Base-by-base conservation (phyloP, 1,140 invertebrate genomes). In the Babylonia areolata region DNA sequence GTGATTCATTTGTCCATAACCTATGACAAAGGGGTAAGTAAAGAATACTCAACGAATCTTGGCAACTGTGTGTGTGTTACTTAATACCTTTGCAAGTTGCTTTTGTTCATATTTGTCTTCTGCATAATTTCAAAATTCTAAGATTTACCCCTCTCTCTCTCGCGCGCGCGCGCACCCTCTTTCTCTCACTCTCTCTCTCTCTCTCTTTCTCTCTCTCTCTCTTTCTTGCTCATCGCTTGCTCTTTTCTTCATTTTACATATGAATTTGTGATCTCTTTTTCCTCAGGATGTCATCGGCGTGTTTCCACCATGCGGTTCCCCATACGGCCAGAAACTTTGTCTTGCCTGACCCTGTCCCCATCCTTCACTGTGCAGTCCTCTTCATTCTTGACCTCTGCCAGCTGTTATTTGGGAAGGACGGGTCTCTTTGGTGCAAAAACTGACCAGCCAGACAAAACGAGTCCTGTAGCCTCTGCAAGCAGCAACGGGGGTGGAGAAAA, bases 281-380 rank as follows among this genome's bases (percentile, higher is more conserved):
- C 31, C 37, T 15, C 82, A 84, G 82, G 82, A 46, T 84, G 82
- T 28, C 58, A 37, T n/a, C 69, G 82, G 2, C 69, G 75, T 12
- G 35, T 84, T 31, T 84, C 82, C 12, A 73, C 82, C n/a, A 2
- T 84, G 28, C 58, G 69, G 28, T n/a, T 46, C 5, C 28, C 82
- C 12, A 9, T 75, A 28, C 58, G 69, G 33, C 40, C 28, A 31
- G 23, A 3, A 11, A 28, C 69, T 33, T 31, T 2, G 12, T 1
- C 23, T 11, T 84, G 35, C 40, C 64, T 84, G 69, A 64, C 82
- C n/a, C 31, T 84, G 54, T 28, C 37, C 0, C 40, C 69, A 31
- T 3, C 82, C 33, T 33, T 71, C 2, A 37, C 82, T 17, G 17
- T 28, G 3, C 64, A 84, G 69, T 73, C 64, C 37, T 84, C 64